phyloP scores from a whole-genome alignment of 2,113 vertebrate genomes.

The Chloroceryle aenea region DNA sequence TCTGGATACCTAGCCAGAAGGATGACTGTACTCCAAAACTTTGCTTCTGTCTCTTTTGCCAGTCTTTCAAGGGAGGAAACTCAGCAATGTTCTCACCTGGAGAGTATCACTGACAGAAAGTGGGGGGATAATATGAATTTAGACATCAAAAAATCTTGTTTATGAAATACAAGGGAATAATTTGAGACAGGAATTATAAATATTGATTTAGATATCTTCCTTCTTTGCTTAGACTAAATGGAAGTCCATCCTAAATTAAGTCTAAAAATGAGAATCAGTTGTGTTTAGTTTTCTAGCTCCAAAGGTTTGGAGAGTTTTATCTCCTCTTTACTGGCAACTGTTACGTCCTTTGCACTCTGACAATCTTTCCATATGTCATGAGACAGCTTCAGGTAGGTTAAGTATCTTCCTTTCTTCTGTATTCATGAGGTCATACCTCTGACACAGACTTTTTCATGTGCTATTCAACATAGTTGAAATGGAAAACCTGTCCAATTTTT shows the following conservation, averaged over 20 bases:
- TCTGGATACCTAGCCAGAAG: background rate
- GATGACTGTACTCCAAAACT: background rate
- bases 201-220: background rate
- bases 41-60: background rate
- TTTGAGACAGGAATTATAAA: background rate
- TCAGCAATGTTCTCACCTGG: background rate
- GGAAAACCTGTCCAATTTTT: background rate
- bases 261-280: background rate
- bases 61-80: background rate
- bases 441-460: background rate
- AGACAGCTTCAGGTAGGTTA: background rate
- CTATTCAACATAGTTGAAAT: background rate
- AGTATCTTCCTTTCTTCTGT: background rate
- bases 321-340: background rate
- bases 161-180: background rate
- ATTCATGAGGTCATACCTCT: background rate
- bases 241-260: background rate
- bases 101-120: background rate
- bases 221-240: background rate
- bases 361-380: background rate
- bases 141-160: background rate
- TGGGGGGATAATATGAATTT: background rate
- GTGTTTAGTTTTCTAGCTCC: background rate
- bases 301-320: background rate
- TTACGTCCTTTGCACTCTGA: background rate